Conservation (phyloP, 2,113 vertebrate species). For the Fukomys damarensis region DNA sequence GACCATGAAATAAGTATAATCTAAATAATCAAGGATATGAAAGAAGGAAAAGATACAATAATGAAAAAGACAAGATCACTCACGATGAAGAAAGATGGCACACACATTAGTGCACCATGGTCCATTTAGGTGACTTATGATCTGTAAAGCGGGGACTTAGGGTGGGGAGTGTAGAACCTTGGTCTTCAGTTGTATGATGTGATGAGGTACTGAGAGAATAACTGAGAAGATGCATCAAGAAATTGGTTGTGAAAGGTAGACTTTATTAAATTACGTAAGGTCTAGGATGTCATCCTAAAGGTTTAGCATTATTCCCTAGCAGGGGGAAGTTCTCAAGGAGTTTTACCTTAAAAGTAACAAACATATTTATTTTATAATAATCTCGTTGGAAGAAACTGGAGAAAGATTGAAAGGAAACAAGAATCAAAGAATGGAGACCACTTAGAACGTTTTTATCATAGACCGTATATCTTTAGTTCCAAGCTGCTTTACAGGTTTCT, state of each 20-base stretch:
- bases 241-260: neutral
- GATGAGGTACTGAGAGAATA: accelerated
- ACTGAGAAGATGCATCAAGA: neutral
- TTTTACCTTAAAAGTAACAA: neutral
- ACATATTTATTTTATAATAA: neutral
- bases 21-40: neutral
- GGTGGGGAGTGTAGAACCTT: no score
- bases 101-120: neutral
- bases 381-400: neutral
- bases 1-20: neutral
- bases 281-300: neutral
- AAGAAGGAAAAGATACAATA: neutral
- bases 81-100: neutral
- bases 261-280: neutral
- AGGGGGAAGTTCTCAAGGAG: neutral
- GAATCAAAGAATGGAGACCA: neutral
- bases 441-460: neutral
- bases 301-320: neutral
- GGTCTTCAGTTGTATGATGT: neutral
- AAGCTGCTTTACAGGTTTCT: neutral
- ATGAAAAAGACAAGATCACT: neutral
- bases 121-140: neutral
- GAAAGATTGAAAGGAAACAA: neutral
- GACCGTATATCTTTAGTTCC: neutral
- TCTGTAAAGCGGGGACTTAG: neutral